These are phyloP conservation scores for Panonychus citri DNA, from an alignment of 1,140 invertebrate species.

Conservation along the genomic window DNA sequence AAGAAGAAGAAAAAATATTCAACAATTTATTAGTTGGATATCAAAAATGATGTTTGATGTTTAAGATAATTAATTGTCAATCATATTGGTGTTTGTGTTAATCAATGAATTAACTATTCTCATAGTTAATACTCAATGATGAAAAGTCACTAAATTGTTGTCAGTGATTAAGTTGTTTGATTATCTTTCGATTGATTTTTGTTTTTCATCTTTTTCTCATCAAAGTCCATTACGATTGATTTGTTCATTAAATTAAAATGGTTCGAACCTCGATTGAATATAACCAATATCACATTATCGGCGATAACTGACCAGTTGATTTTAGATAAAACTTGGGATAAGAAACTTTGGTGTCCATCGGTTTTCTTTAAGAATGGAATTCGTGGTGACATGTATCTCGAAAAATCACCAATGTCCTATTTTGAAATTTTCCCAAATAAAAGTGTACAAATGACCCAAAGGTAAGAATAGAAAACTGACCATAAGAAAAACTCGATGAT, in stretches of 20 bases:
- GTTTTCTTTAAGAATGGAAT: slow-evolving; percentile 1
- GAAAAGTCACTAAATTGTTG: no score
- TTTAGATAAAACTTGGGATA: background rate
- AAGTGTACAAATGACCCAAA: background rate
- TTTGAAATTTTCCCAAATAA: background rate
- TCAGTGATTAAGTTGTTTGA: no score
- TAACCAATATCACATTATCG: background rate
- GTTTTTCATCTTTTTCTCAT: background rate
- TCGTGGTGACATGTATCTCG: background rate
- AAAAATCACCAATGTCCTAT: background rate
- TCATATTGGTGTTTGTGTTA: no score
- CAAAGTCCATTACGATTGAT: background rate
- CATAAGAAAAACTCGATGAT: background rate
- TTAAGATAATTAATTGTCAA: no score
- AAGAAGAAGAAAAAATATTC: no score
- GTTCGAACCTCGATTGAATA: background rate
- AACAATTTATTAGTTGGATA: no score
- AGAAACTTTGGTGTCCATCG: background rate
- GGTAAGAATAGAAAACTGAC: background rate
- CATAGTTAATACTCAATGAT: no score
- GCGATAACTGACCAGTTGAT: background rate
- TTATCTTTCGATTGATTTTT: no score
- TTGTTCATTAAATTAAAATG: background rate
- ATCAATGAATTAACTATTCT: no score
- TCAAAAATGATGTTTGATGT: no score